Conservation (phyloP, 1,140 invertebrate genomes). For the Lepidurus packardi region DNA sequence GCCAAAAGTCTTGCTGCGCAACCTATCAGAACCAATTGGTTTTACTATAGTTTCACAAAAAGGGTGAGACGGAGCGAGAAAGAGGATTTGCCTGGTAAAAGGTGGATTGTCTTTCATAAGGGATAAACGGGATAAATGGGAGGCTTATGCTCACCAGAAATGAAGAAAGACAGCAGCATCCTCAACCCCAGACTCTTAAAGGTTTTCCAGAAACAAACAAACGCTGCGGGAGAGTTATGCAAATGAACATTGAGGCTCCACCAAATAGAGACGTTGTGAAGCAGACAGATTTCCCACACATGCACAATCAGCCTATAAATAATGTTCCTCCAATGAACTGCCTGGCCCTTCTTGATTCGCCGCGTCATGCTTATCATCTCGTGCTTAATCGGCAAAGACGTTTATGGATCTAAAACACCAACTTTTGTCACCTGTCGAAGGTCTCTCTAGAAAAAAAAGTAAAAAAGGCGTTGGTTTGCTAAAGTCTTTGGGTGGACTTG, state of each 20-base stretch:
- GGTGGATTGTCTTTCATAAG: neutral
- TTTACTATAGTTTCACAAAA: neutral
- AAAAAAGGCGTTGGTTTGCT: neutral
- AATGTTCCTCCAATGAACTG: neutral
- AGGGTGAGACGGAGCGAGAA: neutral
- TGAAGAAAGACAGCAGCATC: neutral
- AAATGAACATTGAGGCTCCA: neutral
- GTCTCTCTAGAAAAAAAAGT: neutral
- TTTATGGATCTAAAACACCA: neutral
- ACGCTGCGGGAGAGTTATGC: neutral
- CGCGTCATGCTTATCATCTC: neutral
- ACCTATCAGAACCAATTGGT: slow-evolving; percentile 17
- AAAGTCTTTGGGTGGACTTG: neutral
- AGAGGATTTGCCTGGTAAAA: neutral
- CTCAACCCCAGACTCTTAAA: neutral
- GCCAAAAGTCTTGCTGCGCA: neutral
- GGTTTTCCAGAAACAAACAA: slow-evolving; percentile 10
- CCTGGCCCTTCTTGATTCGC: neutral
- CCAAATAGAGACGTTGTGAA: slow-evolving; percentile 5
- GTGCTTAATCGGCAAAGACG: neutral
- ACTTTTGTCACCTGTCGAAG: neutral
- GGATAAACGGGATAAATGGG: neutral
- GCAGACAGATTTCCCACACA: neutral
- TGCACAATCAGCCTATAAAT: neutral
- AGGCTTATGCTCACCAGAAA: neutral